These are phyloP conservation scores for Cheilinus undulatus DNA, from an alignment of 2,113 vertebrate genomes.

Conservation along the genomic window DNA sequence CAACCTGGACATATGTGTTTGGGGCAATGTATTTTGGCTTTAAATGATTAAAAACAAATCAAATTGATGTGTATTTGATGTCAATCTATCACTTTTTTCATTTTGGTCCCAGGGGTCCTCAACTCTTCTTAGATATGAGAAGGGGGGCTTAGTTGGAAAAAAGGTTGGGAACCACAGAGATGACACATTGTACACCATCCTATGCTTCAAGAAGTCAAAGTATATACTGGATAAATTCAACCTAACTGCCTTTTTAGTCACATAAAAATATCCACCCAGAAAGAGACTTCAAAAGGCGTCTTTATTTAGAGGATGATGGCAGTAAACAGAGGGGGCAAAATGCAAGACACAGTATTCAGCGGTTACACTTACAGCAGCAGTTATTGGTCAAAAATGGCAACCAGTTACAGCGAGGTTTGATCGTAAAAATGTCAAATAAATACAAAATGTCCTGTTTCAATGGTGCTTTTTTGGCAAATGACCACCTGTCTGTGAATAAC, in stretches of 20 bases:
- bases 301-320: slow-evolving; percentile 63
- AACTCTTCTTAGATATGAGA: too few species aligned
- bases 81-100: too few species aligned
- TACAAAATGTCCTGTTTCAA: slow-evolving; percentile 4
- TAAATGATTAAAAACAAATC: too few species aligned
- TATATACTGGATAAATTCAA: too few species aligned
- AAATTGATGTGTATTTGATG: too few species aligned
- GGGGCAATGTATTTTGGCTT: too few species aligned
- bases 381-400: slow-evolving; percentile 44
- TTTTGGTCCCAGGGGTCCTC: too few species aligned
- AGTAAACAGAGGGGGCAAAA: slow-evolving; percentile 6
- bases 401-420: slow-evolving; percentile 30
- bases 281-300: slow-evolving; percentile 44
- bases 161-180: too few species aligned
- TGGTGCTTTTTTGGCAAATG: background rate
- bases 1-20: too few species aligned
- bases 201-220: too few species aligned
- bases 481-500: background rate
- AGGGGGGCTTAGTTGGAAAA: too few species aligned
- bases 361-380: slow-evolving; percentile 58
- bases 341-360: slow-evolving; percentile 29
- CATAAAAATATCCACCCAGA: background rate
- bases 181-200: too few species aligned
- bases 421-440: slow-evolving; percentile 27
- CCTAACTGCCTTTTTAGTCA: background rate